phyloP scores from a whole-genome alignment of 2,797 vertebrate species.

The Morus bassanus region DNA sequence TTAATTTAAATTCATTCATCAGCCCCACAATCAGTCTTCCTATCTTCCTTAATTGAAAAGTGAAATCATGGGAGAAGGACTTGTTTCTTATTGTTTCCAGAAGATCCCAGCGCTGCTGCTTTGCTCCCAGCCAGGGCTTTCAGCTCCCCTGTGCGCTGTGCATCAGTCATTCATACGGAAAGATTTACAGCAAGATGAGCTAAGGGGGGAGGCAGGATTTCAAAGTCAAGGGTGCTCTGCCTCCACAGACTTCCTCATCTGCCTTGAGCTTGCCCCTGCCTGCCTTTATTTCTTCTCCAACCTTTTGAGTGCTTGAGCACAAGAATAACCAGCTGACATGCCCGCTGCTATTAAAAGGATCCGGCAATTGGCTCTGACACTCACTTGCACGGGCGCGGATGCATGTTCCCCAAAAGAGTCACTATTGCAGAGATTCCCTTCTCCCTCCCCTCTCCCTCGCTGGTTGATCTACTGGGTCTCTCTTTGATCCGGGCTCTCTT shows the following conservation, averaged over 20 bases:
- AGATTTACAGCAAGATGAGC: not conserved
- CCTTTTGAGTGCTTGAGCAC: not conserved
- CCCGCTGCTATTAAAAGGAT: not conserved
- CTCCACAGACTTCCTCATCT: not conserved
- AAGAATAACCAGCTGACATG: accelerated
- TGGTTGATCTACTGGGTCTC: accelerated
- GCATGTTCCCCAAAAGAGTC: accelerated
- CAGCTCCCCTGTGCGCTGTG: accelerated
- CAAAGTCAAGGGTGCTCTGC: not conserved
- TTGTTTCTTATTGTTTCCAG: not conserved
- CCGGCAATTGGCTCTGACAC: accelerated
- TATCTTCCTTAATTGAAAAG: not conserved
- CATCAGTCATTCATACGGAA: not conserved
- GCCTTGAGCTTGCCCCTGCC: not conserved
- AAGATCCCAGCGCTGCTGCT: not conserved
- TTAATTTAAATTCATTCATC: not conserved
- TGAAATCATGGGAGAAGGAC: not conserved
- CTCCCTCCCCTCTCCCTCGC: not conserved
- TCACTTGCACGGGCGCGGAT: accelerated
- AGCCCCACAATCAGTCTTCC: not conserved
- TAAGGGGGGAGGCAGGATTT: not conserved
- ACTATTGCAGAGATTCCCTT: not conserved
- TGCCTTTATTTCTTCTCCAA: not conserved
- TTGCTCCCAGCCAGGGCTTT: not conserved
- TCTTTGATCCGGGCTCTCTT: not conserved